Evolutionary conservation across 2,113 vertebrate genomes (phyloP), one percentile per base, ranked within the genome.

Genomic region (Phylloscopus trochiloides): DNA sequence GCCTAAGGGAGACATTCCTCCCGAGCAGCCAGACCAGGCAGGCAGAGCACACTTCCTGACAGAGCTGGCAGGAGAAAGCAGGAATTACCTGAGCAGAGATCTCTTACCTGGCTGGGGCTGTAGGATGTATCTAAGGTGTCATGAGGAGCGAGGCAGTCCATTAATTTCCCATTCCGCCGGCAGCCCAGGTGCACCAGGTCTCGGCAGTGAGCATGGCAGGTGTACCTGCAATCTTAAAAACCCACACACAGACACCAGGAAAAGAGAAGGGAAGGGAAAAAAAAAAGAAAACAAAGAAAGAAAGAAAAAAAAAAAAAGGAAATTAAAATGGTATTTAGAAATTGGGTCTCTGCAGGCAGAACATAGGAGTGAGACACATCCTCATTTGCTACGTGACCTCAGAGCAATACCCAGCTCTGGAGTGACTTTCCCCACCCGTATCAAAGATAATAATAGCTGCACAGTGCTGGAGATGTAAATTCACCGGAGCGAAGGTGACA

Each of bases 201-300:
- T 91, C 16, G 96, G 95, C 98, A 98, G 76, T 97, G 97, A 86
- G 98, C 73, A 16, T 98, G 98, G 45, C 98, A 98, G 45, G 95
- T 96, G 48, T 97, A 98, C 88, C 94, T 98, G 65, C 97, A 97
- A 34, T 98, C 98, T 98, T 97, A 68, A 97, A 97, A 66, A 96
- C 2, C 4, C 71, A 63, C 47, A 42, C 14, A 75, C 12, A 36
- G 38, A 75, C 7, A 22, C 31, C 42, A 61, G 83, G 34, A 2
- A 6, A 31, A 32, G 14, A 55, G 50, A 19, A 18, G 1, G 2
- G 3, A 6, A 2, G 5, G 2, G 17, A 17, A 4, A 6, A 14
- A 6, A 12, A 13, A 22, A 20, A 24, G 32, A 34, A 28, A 43
- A 13, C 13, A 47, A 2, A 28, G 25, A 55, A 47, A 20, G 13